phyloP scores from a whole-genome alignment of 2,888 invertebrate species.

The Atethmia centrago region DNA sequence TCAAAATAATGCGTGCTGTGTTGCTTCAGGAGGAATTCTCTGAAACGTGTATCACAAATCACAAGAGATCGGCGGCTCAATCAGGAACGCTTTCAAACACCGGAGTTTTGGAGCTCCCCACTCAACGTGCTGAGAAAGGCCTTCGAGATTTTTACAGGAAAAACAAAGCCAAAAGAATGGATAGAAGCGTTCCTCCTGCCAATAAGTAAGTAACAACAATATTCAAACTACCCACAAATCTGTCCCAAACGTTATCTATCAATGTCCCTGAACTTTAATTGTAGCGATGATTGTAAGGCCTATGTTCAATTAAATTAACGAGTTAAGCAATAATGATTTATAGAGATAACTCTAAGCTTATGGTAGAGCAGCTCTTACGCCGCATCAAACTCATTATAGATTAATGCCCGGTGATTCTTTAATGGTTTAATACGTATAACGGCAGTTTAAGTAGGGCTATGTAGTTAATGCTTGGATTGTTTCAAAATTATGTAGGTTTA shows the following conservation, averaged over 20 bases:
- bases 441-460: constrained; percentile 47
- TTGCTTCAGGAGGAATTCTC: too few species aligned
- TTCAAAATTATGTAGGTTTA: constrained; percentile 25
- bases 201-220: too few species aligned
- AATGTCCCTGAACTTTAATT: neutral
- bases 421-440: constrained; percentile 49
- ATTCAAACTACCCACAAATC: neutral
- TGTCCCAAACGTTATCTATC: neutral
- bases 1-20: neutral
- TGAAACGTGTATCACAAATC: too few species aligned
- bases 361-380: constrained; percentile 45
- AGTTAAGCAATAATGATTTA: constrained; percentile 2
- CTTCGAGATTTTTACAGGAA: too few species aligned
- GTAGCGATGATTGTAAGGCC: neutral
- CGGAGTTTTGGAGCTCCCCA: too few species aligned
- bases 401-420: constrained; percentile 47
- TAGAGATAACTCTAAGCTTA: constrained; percentile 39
- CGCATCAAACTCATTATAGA: constrained; percentile 53
- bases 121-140: too few species aligned
- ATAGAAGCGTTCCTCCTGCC: too few species aligned
- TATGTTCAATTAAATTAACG: neutral
- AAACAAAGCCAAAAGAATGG: too few species aligned
- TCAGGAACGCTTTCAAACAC: too few species aligned
- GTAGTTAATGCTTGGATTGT: constrained; percentile 38
- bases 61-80: too few species aligned